Base-by-base conservation (phyloP, 2,888 invertebrate genomes). In the Gisinianus flammeolus region DNA sequence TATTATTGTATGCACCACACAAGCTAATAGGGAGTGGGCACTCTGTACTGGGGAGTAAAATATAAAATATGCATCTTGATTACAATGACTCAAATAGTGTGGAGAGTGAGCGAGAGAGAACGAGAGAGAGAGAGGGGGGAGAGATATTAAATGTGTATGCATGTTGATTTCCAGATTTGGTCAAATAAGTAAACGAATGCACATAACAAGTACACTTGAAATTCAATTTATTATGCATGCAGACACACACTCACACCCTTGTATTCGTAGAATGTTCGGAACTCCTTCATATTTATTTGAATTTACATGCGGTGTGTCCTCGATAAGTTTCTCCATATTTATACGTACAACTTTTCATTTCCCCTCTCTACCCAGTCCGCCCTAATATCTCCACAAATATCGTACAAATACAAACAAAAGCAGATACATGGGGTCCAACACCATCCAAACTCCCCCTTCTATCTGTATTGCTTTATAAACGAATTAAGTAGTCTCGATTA, bases 241-340 rank as follows among this genome's bases (percentile, higher is more conserved):
- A 44, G 16, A 44, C 16, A 16, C 52, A 44, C 16, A 16, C 8
- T 44, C 52, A n/a, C n/a, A n/a, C n/a, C n/a, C n/a, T n/a, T n/a
- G n/a, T n/a, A n/a, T n/a, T n/a, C n/a, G n/a, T n/a, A n/a, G n/a
- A n/a, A n/a, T n/a, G n/a, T n/a, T n/a, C n/a, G n/a, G n/a, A n/a
- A n/a, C n/a, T n/a, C n/a, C n/a, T n/a, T n/a, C n/a, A n/a, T n/a
- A n/a, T n/a, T n/a, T n/a, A n/a, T n/a, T 19, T 16, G 44, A 31
- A 68, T 31, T 31, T 68, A 35, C 44, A 69, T 69, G 69, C 22
- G 44, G 31, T 8, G 69, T 35, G 35, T n/a, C 44, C 16, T 69
- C 31, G 30, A 35, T 8, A 16, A 31, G 8, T 28, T 31, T 8
- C 68, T 24, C 16, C 22, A 67, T 5, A 33, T n/a, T n/a, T n/a